Conservation (phyloP, 2,113 vertebrate species). For the Caracal caracal region DNA sequence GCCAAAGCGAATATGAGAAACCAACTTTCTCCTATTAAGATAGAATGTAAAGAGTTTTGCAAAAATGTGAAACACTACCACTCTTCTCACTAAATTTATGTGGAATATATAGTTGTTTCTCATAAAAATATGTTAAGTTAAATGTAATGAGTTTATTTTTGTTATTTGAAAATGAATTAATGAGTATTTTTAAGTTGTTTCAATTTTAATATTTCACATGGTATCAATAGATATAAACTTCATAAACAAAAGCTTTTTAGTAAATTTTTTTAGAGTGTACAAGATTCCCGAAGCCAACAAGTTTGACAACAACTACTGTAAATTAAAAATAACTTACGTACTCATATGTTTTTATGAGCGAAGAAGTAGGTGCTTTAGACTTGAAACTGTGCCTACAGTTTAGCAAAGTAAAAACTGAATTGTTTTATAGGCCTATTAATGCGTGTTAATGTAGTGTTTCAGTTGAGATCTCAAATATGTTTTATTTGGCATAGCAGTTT, state of each 20-base stretch:
- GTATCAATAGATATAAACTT: not conserved
- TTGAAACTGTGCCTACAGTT: not conserved
- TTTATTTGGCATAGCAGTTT: not conserved
- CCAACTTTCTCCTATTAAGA: not conserved
- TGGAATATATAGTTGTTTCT: conserved; percentile 24
- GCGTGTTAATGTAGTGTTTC: not conserved
- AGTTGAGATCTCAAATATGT: not conserved
- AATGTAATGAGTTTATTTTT: not conserved
- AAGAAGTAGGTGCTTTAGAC: conserved; percentile 21
- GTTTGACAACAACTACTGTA: not conserved
- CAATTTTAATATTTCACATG: conserved; percentile 11
- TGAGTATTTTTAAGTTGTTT: conserved; percentile 42
- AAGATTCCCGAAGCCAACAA: not conserved
- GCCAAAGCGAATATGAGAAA: not conserved
- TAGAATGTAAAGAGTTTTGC: conserved; percentile 21
- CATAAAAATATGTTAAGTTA: conserved; percentile 9
- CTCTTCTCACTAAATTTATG: not conserved
- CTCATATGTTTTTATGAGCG: not conserved
- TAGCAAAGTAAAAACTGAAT: conserved; percentile 30
- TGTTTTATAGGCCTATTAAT: conserved; percentile 28
- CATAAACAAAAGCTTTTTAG: not conserved
- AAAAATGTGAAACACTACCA: not conserved
- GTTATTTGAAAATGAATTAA: conserved; percentile 40
- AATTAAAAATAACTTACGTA: not conserved
- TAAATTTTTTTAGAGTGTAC: not conserved